Evolutionary conservation across 2,888 invertebrate species (phyloP), one percentile per base, ranked within the genome.

Genomic region (Erebia aethiops): DNA sequence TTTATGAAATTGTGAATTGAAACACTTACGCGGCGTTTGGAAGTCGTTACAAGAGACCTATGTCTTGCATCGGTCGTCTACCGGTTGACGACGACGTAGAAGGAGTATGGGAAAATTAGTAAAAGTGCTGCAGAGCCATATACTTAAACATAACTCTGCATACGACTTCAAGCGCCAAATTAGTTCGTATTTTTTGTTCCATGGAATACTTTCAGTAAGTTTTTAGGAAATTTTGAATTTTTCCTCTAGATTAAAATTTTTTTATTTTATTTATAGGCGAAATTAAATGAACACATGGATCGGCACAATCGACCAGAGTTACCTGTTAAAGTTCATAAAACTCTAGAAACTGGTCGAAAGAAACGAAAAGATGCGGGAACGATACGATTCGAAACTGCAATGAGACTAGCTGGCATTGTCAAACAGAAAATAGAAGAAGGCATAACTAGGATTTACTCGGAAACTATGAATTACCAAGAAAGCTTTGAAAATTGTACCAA

Each of bases 351-450:
- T 21, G 84, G 86, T 13, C 85, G 91, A 18, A 87, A 87, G 76
- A 79, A 82, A 69, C 84, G 92, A 76, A 88, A 86, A 72, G 92
- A 84, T 67, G 84, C 91, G 52, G 92, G 92, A 46, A 68, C 67
- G 1, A 67, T 67, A 60, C 52, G 60, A 70, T 77, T 51, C 14
- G 84, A 85, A n/a, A 86, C 86, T 16, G 91, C 89, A 13, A 76
- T 87, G 1, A 89, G 85, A 79, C 74, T 92, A 68, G 84, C 91
- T 60, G 92, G 92, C 43, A 68, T 83, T 58, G 49, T 71, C 14
- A 60, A 68, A 54, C 63, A 76, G 35, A 74, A 74, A 18, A 69
- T 67, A 2, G 71, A 73, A 54, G 56, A 71, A 26, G 43, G 57
- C 10, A 62, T 68, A 43, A 13, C 63, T 1, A 67, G 67, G 16